Conservation (phyloP, 1,140 invertebrate species). For the Drosophila teissieri region DNA sequence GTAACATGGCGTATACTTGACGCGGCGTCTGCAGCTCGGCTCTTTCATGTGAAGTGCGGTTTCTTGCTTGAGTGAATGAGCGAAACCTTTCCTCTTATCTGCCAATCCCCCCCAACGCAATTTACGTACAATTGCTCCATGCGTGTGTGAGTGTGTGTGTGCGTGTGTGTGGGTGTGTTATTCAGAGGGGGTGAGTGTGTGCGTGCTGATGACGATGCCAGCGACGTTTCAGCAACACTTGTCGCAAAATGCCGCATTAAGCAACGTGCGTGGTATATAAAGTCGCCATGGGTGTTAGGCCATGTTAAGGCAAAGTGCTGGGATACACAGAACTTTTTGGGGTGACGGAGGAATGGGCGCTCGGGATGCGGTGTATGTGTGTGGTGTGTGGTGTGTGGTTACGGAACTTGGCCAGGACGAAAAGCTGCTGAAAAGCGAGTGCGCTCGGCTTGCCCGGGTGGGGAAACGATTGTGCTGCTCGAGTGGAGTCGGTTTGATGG, state of each 20-base stretch:
- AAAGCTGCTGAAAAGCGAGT: slow-evolving; percentile 33
- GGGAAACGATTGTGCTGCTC: slow-evolving; percentile 11
- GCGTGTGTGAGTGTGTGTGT: slow-evolving; percentile 10
- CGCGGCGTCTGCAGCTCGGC: slow-evolving; percentile 65
- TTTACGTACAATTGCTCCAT: slow-evolving; percentile 72
- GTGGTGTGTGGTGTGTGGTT: slow-evolving; percentile 5
- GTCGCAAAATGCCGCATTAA: slow-evolving; percentile 81
- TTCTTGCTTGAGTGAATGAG: slow-evolving; percentile 78
- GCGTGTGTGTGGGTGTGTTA: slow-evolving; percentile 15
- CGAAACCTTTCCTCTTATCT: slow-evolving; percentile 64
- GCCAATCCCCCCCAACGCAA: slow-evolving; percentile 44
- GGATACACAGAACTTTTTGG: slow-evolving; percentile 12
- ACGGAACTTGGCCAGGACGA: slow-evolving; percentile 49
- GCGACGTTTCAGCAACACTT: slow-evolving; percentile 78
- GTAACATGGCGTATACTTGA: slow-evolving; percentile 78
- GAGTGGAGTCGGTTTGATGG: slow-evolving; percentile 30
- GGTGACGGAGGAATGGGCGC: not conserved
- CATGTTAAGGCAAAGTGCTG: slow-evolving; percentile 42
- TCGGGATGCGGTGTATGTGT: not conserved
- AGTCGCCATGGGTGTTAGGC: slow-evolving; percentile 62
- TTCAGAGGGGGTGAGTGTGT: slow-evolving; percentile 25
- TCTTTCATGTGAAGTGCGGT: slow-evolving; percentile 75
- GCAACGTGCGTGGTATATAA: slow-evolving; percentile 79
- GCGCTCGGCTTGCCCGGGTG: slow-evolving; percentile 22
- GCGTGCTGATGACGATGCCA: slow-evolving; percentile 72